Base-by-base conservation (phyloP, 2,113 vertebrate genomes). In the Prionailurus viverrinus region DNA sequence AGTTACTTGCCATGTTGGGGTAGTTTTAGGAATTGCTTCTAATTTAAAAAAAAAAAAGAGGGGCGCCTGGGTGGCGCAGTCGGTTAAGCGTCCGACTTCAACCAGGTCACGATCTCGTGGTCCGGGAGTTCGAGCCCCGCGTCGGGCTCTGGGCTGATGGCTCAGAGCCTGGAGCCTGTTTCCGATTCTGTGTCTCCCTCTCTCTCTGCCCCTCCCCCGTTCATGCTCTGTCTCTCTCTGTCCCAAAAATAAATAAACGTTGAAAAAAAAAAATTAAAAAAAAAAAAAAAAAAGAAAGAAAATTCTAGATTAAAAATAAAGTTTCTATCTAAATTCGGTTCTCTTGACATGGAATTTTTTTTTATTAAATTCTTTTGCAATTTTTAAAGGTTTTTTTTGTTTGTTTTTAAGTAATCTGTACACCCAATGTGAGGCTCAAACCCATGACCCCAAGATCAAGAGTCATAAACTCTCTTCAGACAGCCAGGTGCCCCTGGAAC, bases 1-100 rank as follows among this genome's bases (percentile, higher is more conserved):
- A 95, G 93, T 97, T 96, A 95, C 48, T 93, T 93, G 74, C 97
- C 81, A 76, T 63, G 76, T 96, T 88, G 87, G 97, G 93, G 82
- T 95, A 82, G 84, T 97, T 96, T 96, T 96, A 97, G 95, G 83
- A 92, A 81, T 89, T 85, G 41, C 96, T 97, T 97, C 92, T 97
- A 97, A 61, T 61, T 23, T 9, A 61, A 76, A 76, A 31, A 31
- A 8, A 25, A 76, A n/a, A n/a, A n/a, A n/a, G n/a, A n/a, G n/a
- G n/a, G n/a, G n/a, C n/a, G n/a, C n/a, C n/a, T n/a, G n/a, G n/a
- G n/a, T n/a, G n/a, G n/a, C n/a, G n/a, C n/a, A n/a, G n/a, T n/a
- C n/a, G n/a, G n/a, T n/a, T n/a, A n/a, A n/a, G n/a, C n/a, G n/a
- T n/a, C n/a, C n/a, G n/a, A n/a, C n/a, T n/a, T n/a, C n/a, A n/a